Conservation (phyloP, 1,140 invertebrate genomes). For the Neocloeon triangulifer region DNA sequence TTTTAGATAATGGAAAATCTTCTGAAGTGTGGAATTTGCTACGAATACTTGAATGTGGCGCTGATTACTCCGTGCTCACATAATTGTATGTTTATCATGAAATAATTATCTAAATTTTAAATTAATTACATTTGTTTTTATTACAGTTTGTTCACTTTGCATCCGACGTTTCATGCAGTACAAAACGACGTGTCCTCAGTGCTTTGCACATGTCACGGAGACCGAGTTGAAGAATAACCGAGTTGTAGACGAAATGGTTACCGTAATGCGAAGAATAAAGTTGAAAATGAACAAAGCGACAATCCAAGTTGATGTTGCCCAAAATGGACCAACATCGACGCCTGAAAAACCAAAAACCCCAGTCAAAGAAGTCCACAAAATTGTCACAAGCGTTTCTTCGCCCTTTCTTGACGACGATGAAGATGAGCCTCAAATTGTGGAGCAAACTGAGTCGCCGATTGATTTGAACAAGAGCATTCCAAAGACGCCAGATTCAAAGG, state of each 20-base stretch:
- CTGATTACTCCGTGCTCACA: constrained; percentile 22
- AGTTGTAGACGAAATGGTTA: constrained; percentile 20
- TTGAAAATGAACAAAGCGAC: too few species aligned
- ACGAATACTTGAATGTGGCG: constrained; percentile 21
- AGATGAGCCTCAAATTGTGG: too few species aligned
- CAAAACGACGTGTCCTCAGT: constrained; percentile 26
- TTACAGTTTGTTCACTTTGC: constrained; percentile 29
- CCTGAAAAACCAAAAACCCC: too few species aligned
- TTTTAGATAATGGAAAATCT: constrained; percentile 20
- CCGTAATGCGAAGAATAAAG: too few species aligned
- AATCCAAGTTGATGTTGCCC: too few species aligned
- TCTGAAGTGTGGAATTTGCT: constrained; percentile 21
- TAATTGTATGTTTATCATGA: constrained; percentile 17
- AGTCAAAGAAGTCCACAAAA: too few species aligned
- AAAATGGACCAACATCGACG: too few species aligned
- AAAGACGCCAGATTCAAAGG: too few species aligned
- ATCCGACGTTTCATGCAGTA: constrained; percentile 27
- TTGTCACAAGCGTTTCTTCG: too few species aligned
- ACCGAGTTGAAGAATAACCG: constrained; percentile 24
- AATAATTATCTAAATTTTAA: background rate
- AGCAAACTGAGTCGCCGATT: too few species aligned
- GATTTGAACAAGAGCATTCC: too few species aligned
- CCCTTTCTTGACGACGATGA: too few species aligned
- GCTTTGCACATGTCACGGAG: constrained; percentile 24
- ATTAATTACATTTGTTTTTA: constrained; percentile 3